Percentiles rank a stretch among this genome's conserved stretches.
phyloP scores from a whole-genome alignment of 35 echinoderm and acorn worm species.

The Ophioderma brevispina region DNA sequence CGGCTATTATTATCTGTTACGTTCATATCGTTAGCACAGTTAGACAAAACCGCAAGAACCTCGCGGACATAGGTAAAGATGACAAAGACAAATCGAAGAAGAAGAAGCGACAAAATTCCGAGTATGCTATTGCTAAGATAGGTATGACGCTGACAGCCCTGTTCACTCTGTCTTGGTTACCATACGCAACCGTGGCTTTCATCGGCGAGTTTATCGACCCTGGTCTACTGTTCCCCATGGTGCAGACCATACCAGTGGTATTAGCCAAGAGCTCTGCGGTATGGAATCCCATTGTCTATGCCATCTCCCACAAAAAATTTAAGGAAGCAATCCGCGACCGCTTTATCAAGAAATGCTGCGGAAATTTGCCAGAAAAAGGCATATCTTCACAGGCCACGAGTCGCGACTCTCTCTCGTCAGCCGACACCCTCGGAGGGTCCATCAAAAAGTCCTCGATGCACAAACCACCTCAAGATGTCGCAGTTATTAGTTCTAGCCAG shows the following conservation, averaged over 20 bases:
- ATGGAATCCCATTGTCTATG: slow-evolving; percentile 92
- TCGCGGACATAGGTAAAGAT: neutral
- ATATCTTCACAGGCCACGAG: neutral
- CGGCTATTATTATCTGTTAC: slow-evolving; percentile 71
- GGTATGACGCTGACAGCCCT: slow-evolving; percentile 69
- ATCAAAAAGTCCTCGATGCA: neutral
- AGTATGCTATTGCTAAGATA: slow-evolving; percentile 79
- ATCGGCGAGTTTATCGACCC: slow-evolving; percentile 48
- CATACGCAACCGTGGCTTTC: slow-evolving; percentile 73
- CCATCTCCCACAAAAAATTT: slow-evolving; percentile 79
- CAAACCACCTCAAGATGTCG: neutral
- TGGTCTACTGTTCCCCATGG: slow-evolving; percentile 22
- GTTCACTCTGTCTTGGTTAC: slow-evolving; percentile 72
- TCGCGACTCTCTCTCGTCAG: neutral
- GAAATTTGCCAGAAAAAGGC: neutral
- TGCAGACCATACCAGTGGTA: slow-evolving; percentile 58
- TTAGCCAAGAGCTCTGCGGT: slow-evolving; percentile 85
- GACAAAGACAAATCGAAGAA: slow-evolving; percentile 9
- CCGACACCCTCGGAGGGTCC: neutral
- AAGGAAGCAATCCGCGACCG: slow-evolving; percentile 51
- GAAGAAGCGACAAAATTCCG: slow-evolving; percentile 46
- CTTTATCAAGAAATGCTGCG: slow-evolving; percentile 33
- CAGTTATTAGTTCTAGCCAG: neutral
- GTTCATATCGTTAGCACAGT: slow-evolving; percentile 63
- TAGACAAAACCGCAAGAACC: slow-evolving; percentile 50